phyloP scores from a whole-genome alignment of 2,888 invertebrate species.

The Dysmachus trigonus region DNA sequence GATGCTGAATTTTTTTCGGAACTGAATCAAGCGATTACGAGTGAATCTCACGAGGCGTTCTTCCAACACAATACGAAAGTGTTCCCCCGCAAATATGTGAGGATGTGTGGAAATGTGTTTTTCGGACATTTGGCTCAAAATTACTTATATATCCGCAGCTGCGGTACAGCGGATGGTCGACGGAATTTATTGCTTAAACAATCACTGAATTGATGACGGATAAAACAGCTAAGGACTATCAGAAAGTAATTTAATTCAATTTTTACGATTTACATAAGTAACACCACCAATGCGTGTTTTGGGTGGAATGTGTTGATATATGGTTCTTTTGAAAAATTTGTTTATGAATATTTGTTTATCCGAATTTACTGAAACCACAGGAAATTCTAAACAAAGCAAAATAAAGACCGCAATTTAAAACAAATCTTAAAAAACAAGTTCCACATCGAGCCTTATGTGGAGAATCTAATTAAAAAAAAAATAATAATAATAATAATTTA shows the following conservation, averaged over 20 bases:
- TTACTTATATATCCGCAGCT: not conserved
- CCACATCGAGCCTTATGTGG: not conserved
- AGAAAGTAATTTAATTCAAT: not conserved
- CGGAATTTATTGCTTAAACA: constrained; percentile 24
- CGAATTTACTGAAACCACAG: not conserved
- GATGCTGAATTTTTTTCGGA: constrained; percentile 10
- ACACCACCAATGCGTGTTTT: not conserved
- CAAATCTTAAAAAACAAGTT: not conserved
- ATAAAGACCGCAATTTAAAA: not conserved
- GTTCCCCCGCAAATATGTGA: not conserved
- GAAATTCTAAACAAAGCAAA: not conserved
- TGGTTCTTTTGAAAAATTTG: not conserved
- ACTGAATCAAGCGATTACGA: not conserved
- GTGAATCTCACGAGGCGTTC: not conserved
- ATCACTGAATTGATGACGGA: not conserved
- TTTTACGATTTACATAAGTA: not conserved
- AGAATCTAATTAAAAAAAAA: not conserved
- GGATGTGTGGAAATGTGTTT: not conserved
- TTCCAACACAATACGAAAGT: constrained; percentile 20
- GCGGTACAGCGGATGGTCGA: not conserved
- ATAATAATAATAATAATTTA: not conserved
- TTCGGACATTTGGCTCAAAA: not conserved
- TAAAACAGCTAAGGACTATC: not conserved
- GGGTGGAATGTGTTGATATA: not conserved
- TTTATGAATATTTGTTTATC: not conserved